phyloP scores from a whole-genome alignment of 1,140 invertebrate species.

The Heliconius melpomene region DNA sequence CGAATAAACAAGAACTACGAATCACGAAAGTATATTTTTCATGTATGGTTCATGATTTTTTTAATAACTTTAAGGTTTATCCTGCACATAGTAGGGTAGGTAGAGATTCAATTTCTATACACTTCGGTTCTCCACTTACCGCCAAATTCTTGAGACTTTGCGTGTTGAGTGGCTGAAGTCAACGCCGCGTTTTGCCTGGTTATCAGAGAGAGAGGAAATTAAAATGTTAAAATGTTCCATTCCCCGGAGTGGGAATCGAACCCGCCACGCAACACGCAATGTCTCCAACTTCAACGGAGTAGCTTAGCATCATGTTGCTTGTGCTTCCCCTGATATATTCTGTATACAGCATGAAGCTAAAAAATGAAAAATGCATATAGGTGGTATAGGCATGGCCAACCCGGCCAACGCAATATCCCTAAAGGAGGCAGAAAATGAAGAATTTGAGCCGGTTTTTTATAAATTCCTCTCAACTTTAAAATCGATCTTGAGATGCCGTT shows the following conservation, averaged over 20 bases:
- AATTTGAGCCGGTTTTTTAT: too few species aligned
- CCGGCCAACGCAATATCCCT: too few species aligned
- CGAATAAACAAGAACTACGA: conserved; percentile 7
- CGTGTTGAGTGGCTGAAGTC: background rate
- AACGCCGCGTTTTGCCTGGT: background rate
- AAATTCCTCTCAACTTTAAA: too few species aligned
- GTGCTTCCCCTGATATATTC: too few species aligned
- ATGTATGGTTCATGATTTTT: background rate
- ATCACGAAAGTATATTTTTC: background rate
- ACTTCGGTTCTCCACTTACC: background rate
- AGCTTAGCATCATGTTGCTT: too few species aligned
- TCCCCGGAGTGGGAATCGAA: background rate
- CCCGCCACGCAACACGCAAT: background rate
- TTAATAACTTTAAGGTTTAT: background rate
- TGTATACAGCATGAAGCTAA: too few species aligned
- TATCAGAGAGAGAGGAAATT: background rate
- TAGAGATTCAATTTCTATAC: background rate
- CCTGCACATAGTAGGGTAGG: background rate
- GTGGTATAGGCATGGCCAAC: too few species aligned
- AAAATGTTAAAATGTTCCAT: background rate
- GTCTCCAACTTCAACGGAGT: too few species aligned
- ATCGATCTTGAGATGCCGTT: too few species aligned
- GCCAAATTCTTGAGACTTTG: background rate
- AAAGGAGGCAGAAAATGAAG: background rate
- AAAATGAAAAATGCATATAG: too few species aligned